Evolutionary conservation across 1,140 invertebrate species (phyloP), one percentile per base, ranked within the genome.

Genomic region (Patella vulgata): DNA sequence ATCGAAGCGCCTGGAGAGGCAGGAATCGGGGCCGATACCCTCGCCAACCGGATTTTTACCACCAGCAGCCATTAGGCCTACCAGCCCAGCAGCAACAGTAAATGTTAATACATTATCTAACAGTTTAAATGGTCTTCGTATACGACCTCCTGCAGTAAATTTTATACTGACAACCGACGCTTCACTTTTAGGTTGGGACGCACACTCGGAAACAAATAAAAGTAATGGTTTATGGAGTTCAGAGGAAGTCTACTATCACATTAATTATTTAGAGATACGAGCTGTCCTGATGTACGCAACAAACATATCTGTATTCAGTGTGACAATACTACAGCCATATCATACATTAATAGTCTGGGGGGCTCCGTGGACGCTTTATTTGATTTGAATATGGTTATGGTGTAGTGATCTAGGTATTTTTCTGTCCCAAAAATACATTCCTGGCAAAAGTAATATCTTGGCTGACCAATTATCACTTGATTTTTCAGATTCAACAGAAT

Each of bases 331-430:
- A 36, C 50, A 2, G 63, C 63, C 0, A 40, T 65, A 14, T 8
- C 46, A 6, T 59, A 59, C 19, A 47, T 65, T 19, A 48, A 47
- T 30, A 59, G 59, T 2, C 54, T 59, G 52, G 63, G 63, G 19
- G 63, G 63, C 21, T 39, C 51, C 5, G 55, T 44, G n/a, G 11
- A 19, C 33, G n/a, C 36, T 6, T 47, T 63, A 21, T 63, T 65
- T 42, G 5, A 30, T n/a, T 53, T 74, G 54, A 12, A 68, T 70
- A n/a, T 72, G 64, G 70, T 11, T 28, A 19, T 60, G 60, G 57
- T 70, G 60, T 53, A 59, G 62, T 33, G 47, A 59, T 17, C 31
- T 55, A 21, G 53, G 54, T 27, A 59, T 70, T 23, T 70, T 58
- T 60, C 8, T 71, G n/a, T 40, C 51, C 31, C 48, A 55, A 14